These are phyloP conservation scores for Eupithecia inturbata DNA, from an alignment of 2,888 invertebrate genomes.

Conservation along the genomic window DNA sequence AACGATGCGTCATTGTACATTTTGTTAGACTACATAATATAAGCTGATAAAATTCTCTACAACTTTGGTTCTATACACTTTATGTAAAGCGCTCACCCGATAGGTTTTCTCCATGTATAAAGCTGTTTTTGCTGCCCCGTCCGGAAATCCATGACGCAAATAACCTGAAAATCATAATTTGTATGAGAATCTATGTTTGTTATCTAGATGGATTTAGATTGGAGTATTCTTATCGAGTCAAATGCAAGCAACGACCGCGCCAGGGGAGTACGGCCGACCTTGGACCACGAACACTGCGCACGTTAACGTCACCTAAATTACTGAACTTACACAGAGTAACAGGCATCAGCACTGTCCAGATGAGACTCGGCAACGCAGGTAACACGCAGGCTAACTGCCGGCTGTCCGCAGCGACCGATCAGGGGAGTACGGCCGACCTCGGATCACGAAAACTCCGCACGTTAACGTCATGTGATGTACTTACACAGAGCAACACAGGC, in stretches of 20 bases:
- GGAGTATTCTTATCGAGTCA: not conserved
- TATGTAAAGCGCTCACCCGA: constrained; percentile 59
- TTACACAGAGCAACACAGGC: constrained; percentile 91
- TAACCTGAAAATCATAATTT: constrained; percentile 62
- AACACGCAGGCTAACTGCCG: constrained; percentile 78
- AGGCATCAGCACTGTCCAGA: constrained; percentile 94
- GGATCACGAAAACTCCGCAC: constrained; percentile 92
- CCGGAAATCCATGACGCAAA: constrained; percentile 80
- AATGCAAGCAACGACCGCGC: constrained; percentile 84
- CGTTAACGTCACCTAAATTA: constrained; percentile 87
- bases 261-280: constrained; percentile 93
- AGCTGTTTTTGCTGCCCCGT: constrained; percentile 76
- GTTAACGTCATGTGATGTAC: constrained; percentile 87
- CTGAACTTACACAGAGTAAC: constrained; percentile 88
- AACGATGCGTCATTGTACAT: no score
- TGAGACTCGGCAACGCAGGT: constrained; percentile 88
- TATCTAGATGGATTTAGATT: not conserved
- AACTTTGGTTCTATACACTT: no score
- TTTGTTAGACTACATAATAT: no score
- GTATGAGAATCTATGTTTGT: not conserved
- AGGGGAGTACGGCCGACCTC: constrained; percentile 93
- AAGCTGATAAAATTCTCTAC: no score
- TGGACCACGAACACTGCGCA: constrained; percentile 93
- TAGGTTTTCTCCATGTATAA: constrained; percentile 73
- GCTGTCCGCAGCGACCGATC: constrained; percentile 82